Percentiles rank a stretch among this genome's conserved stretches.
Conservation (phyloP, 1,140 invertebrate species). For the Pogonus chalceus region DNA sequence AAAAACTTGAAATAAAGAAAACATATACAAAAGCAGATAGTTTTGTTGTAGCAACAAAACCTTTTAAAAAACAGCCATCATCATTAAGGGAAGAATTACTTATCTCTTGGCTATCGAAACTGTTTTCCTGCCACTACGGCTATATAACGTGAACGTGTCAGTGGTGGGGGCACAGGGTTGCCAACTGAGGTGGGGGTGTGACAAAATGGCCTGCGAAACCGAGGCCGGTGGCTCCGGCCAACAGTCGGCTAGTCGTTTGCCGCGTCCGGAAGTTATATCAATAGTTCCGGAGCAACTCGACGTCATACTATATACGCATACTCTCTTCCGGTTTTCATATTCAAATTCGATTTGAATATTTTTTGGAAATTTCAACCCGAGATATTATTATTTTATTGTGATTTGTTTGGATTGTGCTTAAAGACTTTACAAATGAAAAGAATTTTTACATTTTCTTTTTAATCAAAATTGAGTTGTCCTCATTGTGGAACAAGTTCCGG, state of each 20-base stretch:
- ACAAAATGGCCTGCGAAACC: constrained; percentile 36
- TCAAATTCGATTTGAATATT: not conserved
- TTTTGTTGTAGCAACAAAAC: no score
- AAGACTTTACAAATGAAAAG: constrained; percentile 5
- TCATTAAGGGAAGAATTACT: not conserved
- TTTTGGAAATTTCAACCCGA: not conserved
- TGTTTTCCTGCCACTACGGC: not conserved
- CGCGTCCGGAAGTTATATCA: not conserved
- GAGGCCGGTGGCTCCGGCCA: constrained; percentile 25
- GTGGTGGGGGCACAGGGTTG: constrained; percentile 11
- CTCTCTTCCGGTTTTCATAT: not conserved
- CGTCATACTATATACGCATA: constrained; percentile 4
- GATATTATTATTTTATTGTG: no score
- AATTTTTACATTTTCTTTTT: not conserved
- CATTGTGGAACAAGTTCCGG: constrained; percentile 33
- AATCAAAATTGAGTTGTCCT: constrained; percentile 31
- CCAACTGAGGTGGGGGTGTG: constrained; percentile 27
- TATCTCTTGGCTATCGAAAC: not conserved
- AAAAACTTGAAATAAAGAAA: no score
- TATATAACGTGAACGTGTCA: constrained; percentile 1
- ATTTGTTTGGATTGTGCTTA: constrained; percentile 9
- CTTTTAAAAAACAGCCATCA: not conserved
- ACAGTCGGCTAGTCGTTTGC: constrained; percentile 31
- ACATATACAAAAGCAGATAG: no score
- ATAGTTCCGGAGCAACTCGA: not conserved